Evolutionary conservation across 1,140 invertebrate genomes (phyloP).

Genomic region (Nebria ingens): DNA sequence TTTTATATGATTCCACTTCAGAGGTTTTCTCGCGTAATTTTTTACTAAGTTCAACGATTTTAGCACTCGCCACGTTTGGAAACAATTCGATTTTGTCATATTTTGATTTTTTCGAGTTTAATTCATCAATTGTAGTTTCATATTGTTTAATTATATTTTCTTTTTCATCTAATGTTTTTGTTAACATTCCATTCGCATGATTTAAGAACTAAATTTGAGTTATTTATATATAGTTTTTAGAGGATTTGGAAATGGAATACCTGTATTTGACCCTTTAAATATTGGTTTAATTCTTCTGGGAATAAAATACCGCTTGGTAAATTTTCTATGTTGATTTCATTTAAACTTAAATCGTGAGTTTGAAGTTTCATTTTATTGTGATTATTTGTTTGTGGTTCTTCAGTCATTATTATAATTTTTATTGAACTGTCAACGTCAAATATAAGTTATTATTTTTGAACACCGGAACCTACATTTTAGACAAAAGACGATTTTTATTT

Average conservation of each 20-base stretch:
- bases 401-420: slow-evolving; percentile 4
- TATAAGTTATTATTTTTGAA: no score
- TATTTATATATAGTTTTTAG: slow-evolving; percentile 12
- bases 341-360: slow-evolving; percentile 16
- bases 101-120: slow-evolving; percentile 18
- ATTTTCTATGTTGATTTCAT: slow-evolving; percentile 14
- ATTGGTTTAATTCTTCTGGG: slow-evolving; percentile 29
- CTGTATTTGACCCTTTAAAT: slow-evolving; percentile 29
- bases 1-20: slow-evolving; percentile 33
- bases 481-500: no score
- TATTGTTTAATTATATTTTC: slow-evolving; percentile 16
- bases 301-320: slow-evolving; percentile 25
- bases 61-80: slow-evolving; percentile 27
- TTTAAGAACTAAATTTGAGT: slow-evolving; percentile 28
- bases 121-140: slow-evolving; percentile 16
- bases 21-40: slow-evolving; percentile 35
- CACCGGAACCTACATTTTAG: neutral
- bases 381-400: neutral
- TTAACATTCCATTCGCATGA: slow-evolving; percentile 31
- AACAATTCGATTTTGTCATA: slow-evolving; percentile 18
- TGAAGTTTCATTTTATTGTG: no score
- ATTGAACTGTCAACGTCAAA: slow-evolving; percentile 1
- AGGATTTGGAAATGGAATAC: slow-evolving; percentile 21
- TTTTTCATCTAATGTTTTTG: slow-evolving; percentile 22
- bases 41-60: slow-evolving; percentile 39